phyloP scores from a whole-genome alignment of 2,888 invertebrate species.

The Cerastis rubricosa region DNA sequence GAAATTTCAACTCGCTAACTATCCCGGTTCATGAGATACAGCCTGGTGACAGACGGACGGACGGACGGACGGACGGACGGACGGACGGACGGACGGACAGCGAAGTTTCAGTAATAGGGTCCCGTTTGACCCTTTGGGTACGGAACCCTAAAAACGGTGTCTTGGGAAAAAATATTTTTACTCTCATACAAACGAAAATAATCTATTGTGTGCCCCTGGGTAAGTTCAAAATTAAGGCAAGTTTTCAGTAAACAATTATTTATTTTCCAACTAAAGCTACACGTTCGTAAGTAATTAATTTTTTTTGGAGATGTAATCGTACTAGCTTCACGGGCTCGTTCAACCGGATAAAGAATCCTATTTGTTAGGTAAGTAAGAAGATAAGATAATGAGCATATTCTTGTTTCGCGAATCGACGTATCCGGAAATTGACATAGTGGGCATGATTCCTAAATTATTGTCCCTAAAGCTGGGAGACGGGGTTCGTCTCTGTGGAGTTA shows the following conservation, averaged over 20 bases:
- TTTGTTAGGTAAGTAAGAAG: too few species aligned
- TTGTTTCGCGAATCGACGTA: too few species aligned
- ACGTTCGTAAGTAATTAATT: neutral
- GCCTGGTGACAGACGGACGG: too few species aligned
- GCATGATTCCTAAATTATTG: neutral
- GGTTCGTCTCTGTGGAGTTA: neutral
- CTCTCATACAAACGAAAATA: neutral
- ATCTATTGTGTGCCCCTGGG: neutral
- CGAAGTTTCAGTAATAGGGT: too few species aligned
- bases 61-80: too few species aligned
- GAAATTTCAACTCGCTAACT: too few species aligned
- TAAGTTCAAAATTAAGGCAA: neutral
- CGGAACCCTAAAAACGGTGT: too few species aligned
- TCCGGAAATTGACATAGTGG: too few species aligned
- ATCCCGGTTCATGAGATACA: too few species aligned
- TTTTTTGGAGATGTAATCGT: neutral
- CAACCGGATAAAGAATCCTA: neutral
- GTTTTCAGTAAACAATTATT: neutral
- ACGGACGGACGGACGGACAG: too few species aligned
- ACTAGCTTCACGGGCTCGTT: neutral
- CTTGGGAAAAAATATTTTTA: slow-evolving; percentile 1
- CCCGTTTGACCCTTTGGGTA: too few species aligned
- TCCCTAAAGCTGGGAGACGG: neutral
- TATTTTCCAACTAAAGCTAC: neutral
- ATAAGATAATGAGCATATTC: too few species aligned